These are phyloP conservation scores for Achlya flavicornis DNA, from an alignment of 2,888 invertebrate genomes.

Conservation along the genomic window DNA sequence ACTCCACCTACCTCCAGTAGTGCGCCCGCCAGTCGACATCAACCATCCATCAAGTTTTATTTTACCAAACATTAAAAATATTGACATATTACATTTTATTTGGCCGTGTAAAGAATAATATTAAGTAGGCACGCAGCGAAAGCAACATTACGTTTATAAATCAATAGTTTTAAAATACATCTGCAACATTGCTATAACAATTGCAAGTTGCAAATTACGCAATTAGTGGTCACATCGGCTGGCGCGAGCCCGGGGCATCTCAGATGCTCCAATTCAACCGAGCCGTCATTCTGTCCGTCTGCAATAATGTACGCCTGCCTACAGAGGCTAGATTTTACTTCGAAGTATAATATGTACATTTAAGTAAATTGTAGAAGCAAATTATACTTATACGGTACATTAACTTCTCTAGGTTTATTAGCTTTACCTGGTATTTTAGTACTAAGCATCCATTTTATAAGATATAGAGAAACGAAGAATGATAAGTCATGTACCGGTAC, in stretches of 20 bases:
- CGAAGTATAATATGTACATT: constrained; percentile 1
- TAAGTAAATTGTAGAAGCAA: neutral
- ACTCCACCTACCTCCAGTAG: too few relatives aligned
- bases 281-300: constrained; percentile 40
- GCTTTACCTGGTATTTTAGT: too few relatives aligned
- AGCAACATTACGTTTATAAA: too few relatives aligned
- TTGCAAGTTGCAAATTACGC: neutral
- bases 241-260: constrained; percentile 28
- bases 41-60: too few relatives aligned
- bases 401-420: neutral
- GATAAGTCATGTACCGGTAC: too few relatives aligned
- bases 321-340: constrained; percentile 34
- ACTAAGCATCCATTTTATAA: too few relatives aligned
- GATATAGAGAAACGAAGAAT: too few relatives aligned
- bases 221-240: constrained; percentile 17
- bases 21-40: too few relatives aligned
- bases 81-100: too few relatives aligned
- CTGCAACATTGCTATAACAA: neutral
- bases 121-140: too few relatives aligned
- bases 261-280: constrained; percentile 45
- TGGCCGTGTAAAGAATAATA: too few relatives aligned
- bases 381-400: neutral
- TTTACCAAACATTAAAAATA: too few relatives aligned
- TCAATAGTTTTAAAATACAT: neutral
- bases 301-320: constrained; percentile 44